phyloP scores from a whole-genome alignment of 2,797 vertebrate genomes.

The Lagodon rhomboides region DNA sequence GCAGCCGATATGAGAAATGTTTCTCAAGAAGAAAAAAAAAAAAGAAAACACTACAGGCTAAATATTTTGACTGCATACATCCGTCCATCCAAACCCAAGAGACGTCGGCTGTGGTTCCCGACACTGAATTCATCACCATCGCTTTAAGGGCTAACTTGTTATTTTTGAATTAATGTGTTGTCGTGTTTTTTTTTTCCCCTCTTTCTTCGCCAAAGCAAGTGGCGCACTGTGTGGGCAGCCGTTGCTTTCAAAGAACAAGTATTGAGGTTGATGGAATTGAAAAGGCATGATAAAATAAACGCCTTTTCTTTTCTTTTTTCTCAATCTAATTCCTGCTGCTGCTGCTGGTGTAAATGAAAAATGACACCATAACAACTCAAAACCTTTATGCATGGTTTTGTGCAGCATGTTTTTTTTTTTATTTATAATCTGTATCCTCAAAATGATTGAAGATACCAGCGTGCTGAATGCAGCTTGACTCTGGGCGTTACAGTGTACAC shows the following conservation, averaged over 20 bases:
- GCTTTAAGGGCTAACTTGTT: conserved; percentile 74
- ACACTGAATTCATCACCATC: conserved; percentile 60
- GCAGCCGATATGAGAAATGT: conserved; percentile 41
- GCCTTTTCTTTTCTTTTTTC: not conserved
- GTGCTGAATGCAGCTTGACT: conserved; percentile 11
- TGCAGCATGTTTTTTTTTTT: conserved; percentile 12
- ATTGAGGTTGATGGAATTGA: conserved; percentile 55
- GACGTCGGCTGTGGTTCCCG: conserved; percentile 35
- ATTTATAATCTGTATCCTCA: conserved; percentile 17
- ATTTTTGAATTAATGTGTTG: conserved; percentile 68
- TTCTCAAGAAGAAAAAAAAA: not conserved
- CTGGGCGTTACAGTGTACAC: not conserved
- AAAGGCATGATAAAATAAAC: conserved; percentile 46
- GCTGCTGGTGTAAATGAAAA: conserved; percentile 29
- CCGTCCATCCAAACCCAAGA: conserved; percentile 34
- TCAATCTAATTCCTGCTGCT: conserved; percentile 24
- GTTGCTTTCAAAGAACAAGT: conserved; percentile 56
- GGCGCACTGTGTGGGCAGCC: conserved; percentile 70
- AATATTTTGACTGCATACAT: conserved; percentile 36
- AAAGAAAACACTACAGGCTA: not conserved
- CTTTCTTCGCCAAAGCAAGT: conserved; percentile 48
- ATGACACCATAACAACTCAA: conserved; percentile 34
- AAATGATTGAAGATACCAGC: not conserved
- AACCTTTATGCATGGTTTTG: not conserved
- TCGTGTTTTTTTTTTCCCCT: not conserved